Percentiles rank a stretch among this genome's conserved stretches.
Conservation (phyloP, 2,113 vertebrate species). For the Promerops cafer region DNA sequence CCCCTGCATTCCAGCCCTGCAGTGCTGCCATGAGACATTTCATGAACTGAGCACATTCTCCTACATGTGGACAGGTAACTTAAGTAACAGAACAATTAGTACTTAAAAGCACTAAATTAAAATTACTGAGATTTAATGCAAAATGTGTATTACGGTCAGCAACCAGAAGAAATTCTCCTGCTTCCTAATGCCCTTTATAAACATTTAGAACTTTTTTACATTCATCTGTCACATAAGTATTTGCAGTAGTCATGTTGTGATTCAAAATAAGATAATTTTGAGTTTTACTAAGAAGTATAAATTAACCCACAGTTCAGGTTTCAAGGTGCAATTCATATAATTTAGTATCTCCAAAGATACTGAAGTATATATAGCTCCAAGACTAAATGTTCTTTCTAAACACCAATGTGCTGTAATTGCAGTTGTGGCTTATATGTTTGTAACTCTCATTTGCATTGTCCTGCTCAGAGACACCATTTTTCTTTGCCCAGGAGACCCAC, state of each 20-base stretch:
- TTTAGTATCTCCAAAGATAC: neutral
- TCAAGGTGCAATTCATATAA: neutral
- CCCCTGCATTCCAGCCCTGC: neutral
- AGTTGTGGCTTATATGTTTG: neutral
- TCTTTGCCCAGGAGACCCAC: neutral
- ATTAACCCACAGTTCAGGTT: neutral
- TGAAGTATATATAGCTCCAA: neutral
- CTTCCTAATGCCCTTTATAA: neutral
- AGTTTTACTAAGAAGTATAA: neutral
- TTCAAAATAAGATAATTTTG: neutral
- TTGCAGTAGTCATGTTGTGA: neutral
- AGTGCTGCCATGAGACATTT: neutral
- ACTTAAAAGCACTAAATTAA: neutral
- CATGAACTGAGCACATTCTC: neutral
- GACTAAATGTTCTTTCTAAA: neutral
- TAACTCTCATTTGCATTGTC: neutral
- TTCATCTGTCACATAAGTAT: neutral
- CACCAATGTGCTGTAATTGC: neutral
- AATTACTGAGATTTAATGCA: neutral
- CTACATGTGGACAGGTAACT: neutral
- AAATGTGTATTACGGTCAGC: neutral
- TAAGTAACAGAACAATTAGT: neutral
- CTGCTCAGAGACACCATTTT: neutral
- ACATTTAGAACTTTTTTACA: neutral
- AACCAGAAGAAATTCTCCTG: neutral